Evolutionary conservation across 2,113 vertebrate species (phyloP).

Genomic region (Salminus brasiliensis): DNA sequence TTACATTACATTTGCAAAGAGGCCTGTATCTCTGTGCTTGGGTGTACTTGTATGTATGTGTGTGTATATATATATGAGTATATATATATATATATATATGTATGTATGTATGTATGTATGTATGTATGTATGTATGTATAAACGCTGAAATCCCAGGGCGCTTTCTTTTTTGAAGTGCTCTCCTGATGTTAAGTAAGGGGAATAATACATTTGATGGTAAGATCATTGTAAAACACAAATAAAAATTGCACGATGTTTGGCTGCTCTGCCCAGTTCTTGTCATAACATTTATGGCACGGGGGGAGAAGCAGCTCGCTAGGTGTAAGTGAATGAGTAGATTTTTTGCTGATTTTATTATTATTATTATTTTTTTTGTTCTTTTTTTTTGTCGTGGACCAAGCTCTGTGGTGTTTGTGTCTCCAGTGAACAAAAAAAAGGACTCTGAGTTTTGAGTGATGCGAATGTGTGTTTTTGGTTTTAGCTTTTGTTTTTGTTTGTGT

Average conservation of each 20-base stretch:
- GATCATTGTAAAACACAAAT: conserved; percentile 77
- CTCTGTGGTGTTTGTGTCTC: conserved; percentile 81
- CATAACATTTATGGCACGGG: conserved; percentile 98
- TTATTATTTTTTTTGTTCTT: conserved; percentile 59
- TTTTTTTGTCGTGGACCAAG: conserved; percentile 80
- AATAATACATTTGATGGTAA: conserved; percentile 82
- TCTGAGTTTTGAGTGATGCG: conserved; percentile 79
- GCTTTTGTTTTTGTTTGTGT: conserved; percentile 53
- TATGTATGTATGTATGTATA: conserved; percentile 68
- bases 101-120: conserved; percentile 47
- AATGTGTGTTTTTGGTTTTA: conserved; percentile 73
- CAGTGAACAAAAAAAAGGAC: conserved; percentile 85
- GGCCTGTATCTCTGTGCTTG: conserved; percentile 76
- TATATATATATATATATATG: conserved; percentile 75
- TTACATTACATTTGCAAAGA: conserved; percentile 78
- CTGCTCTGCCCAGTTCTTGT: conserved; percentile 81
- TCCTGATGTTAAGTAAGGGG: conserved; percentile 77
- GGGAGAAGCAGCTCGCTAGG: conserved; percentile 80
- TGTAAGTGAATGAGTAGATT: conserved; percentile 75
- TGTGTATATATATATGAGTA: conserved; percentile 74
- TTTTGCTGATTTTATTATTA: no score
- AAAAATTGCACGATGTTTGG: conserved; percentile 80
- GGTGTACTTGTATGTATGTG: conserved; percentile 72
- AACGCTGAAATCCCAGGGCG: conserved; percentile 68
- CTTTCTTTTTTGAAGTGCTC: conserved; percentile 80